Percentiles rank a stretch among this genome's conserved stretches.
These are phyloP conservation scores for Magallana angulata DNA, from an alignment of 1,140 invertebrate genomes.

Conservation along the genomic window DNA sequence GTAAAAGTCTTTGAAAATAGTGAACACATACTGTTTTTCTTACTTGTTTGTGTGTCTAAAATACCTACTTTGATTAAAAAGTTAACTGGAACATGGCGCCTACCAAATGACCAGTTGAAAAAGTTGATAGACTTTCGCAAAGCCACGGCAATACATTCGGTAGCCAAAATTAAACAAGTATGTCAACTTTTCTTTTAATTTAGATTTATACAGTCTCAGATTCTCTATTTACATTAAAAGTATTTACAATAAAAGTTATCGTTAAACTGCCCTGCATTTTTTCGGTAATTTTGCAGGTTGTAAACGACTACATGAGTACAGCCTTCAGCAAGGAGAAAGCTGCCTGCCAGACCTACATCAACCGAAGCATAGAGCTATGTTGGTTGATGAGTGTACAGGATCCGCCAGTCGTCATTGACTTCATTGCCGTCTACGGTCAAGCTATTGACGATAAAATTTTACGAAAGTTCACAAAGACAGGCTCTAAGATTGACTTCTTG, in stretches of 20 bases:
- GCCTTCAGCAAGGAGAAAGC: background rate
- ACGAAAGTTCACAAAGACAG: conserved; percentile 42
- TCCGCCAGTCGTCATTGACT: conserved; percentile 38
- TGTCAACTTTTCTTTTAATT: background rate
- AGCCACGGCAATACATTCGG: background rate
- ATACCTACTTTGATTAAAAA: background rate
- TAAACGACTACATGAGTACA: background rate
- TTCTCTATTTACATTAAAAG: background rate
- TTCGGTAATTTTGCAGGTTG: background rate
- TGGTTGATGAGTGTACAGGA: conserved; percentile 46
- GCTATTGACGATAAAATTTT: conserved; percentile 10
- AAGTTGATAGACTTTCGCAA: conserved; percentile 1
- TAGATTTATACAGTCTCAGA: too few relatives aligned
- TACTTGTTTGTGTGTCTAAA: background rate
- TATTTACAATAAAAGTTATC: background rate
- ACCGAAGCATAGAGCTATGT: conserved; percentile 35
- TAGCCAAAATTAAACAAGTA: background rate
- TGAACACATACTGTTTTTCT: background rate
- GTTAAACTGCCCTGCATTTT: background rate
- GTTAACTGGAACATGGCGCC: background rate
- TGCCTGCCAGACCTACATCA: background rate
- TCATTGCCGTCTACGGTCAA: conserved; percentile 2
- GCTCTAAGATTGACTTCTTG: conserved; percentile 37
- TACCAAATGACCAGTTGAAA: background rate
- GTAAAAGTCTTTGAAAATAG: background rate